Conservation (phyloP, 2,113 vertebrate genomes). For the Nannobrachium achirus region DNA sequence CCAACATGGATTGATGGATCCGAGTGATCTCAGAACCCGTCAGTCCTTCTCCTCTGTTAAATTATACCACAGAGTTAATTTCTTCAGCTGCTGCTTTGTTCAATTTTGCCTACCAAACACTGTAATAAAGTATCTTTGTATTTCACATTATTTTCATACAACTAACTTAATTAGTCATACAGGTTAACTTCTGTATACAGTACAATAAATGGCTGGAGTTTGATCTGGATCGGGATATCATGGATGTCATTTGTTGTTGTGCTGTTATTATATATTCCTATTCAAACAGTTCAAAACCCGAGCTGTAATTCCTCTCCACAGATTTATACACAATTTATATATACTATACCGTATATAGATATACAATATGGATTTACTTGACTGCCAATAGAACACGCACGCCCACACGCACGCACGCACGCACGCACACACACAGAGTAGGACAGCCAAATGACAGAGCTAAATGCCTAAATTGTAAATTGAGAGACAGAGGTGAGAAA, state of each 20-base stretch:
- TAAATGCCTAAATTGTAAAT: too few relatives aligned
- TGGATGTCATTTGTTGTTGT: neutral
- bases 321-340: too few relatives aligned
- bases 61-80: slow-evolving; percentile 25
- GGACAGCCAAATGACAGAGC: too few relatives aligned
- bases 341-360: too few relatives aligned
- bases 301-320: too few relatives aligned
- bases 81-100: slow-evolving; percentile 42
- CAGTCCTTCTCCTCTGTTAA: slow-evolving; percentile 35
- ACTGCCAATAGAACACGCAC: too few relatives aligned
- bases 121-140: slow-evolving; percentile 72
- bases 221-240: neutral
- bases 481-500: neutral
- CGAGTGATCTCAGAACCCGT: slow-evolving; percentile 16
- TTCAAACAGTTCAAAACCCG: too few relatives aligned
- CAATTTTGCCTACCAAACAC: slow-evolving; percentile 44
- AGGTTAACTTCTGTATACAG: neutral
- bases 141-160: slow-evolving; percentile 26
- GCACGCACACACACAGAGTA: too few relatives aligned
- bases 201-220: neutral
- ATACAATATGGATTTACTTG: too few relatives aligned
- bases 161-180: neutral
- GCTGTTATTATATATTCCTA: neutral
- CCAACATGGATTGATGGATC: too few relatives aligned
- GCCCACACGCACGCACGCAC: too few relatives aligned